Percentiles rank a stretch among this genome's conserved stretches.
These are phyloP conservation scores for Plebejus argus DNA, from an alignment of 2,888 invertebrate genomes.

Conservation along the genomic window DNA sequence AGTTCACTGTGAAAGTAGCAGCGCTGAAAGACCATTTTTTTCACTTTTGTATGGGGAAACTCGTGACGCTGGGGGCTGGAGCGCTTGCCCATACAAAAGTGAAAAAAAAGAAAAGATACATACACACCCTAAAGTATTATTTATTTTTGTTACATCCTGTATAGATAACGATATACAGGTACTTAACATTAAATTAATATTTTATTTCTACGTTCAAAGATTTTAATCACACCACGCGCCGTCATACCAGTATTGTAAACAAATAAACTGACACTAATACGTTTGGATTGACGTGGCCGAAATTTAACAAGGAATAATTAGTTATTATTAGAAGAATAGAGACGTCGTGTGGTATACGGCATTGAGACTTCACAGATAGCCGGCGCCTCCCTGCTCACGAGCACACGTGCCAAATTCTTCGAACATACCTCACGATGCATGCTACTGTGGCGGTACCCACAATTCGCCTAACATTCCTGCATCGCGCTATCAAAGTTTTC, in stretches of 20 bases:
- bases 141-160: no score
- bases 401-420: not conserved
- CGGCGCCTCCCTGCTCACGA: slow-evolving; percentile 18
- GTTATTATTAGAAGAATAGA: slow-evolving; percentile 73
- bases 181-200: not conserved
- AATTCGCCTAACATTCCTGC: no score
- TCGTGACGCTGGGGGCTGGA: no score
- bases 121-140: no score
- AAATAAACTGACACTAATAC: slow-evolving; percentile 64
- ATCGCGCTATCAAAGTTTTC: no score
- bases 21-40: no score
- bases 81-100: no score
- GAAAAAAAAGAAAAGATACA: no score
- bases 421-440: not conserved
- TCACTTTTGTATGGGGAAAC: no score
- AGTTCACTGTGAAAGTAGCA: no score
- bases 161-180: not conserved
- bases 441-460: no score
- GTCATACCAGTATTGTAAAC: slow-evolving; percentile 26
- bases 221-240: not conserved
- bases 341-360: slow-evolving; percentile 73
- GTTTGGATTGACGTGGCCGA: slow-evolving; percentile 67
- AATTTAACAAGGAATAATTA: slow-evolving; percentile 70
- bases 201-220: not conserved
- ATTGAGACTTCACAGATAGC: slow-evolving; percentile 70